Conservation (phyloP, 2,888 invertebrate genomes). For the Drosophila meridiana region DNA sequence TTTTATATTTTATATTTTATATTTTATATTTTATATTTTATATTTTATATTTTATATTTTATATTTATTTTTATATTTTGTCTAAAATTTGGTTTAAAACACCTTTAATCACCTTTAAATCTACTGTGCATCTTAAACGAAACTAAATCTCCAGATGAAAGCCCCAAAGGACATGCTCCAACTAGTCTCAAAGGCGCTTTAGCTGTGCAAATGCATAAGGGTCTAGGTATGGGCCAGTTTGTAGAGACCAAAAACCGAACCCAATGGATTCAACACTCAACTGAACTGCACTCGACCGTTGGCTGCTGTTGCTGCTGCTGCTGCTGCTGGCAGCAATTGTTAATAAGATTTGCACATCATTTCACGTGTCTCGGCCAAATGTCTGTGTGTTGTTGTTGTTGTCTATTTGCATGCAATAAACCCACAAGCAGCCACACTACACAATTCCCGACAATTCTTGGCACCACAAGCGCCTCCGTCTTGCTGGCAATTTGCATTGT, state of each 20-base stretch:
- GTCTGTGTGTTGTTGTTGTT: constrained; percentile 45
- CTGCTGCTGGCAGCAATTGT: constrained; percentile 72
- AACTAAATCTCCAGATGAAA: not conserved
- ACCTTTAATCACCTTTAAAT: constrained; percentile 7
- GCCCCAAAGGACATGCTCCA: constrained; percentile 13
- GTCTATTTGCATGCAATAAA: constrained; percentile 74
- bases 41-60: not conserved
- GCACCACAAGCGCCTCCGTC: constrained; percentile 8
- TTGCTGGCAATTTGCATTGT: constrained; percentile 60
- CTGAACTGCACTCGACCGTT: constrained; percentile 40
- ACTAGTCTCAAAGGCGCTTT: constrained; percentile 37
- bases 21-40: too few relatives aligned
- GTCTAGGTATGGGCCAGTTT: not conserved
- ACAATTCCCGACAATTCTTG: constrained; percentile 4
- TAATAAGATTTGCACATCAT: constrained; percentile 80
- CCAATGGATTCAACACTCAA: constrained; percentile 23
- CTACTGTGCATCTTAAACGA: constrained; percentile 7
- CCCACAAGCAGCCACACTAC: constrained; percentile 55
- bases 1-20: too few relatives aligned
- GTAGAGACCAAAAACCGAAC: constrained; percentile 12
- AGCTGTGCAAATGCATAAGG: constrained; percentile 22
- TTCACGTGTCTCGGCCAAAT: constrained; percentile 74
- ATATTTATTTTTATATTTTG: not conserved
- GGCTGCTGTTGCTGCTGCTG: constrained; percentile 57
- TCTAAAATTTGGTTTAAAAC: not conserved